Percentiles rank a stretch among this genome's conserved stretches.
Evolutionary conservation across 2,797 vertebrate species (phyloP).

Genomic region (Brotula barbata): DNA sequence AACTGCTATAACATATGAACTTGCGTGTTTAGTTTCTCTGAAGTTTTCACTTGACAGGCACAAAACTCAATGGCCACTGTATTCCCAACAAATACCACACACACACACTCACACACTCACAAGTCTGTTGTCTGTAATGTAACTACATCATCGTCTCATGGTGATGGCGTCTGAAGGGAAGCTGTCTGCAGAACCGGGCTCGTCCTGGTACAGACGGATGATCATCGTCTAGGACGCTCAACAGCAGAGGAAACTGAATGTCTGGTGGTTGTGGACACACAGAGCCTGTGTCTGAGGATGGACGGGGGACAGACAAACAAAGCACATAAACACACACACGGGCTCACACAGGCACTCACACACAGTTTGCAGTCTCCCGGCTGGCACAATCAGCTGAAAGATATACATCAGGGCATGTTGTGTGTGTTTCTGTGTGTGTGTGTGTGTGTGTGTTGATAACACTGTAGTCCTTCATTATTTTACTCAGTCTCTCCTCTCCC

Average conservation of each 20-base stretch:
- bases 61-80: no score
- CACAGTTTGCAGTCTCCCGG: slow-evolving; percentile 16
- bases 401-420: neutral
- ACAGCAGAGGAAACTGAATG: slow-evolving; percentile 62
- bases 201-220: slow-evolving; percentile 65
- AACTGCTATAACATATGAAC: neutral
- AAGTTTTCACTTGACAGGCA: no score
- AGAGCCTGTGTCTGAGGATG: slow-evolving; percentile 55
- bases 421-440: no score
- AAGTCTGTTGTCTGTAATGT: slow-evolving; percentile 12
- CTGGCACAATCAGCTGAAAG: slow-evolving; percentile 12
- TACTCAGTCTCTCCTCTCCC: no score
- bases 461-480: no score
- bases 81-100: neutral
- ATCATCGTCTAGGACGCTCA: slow-evolving; percentile 45
- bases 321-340: slow-evolving; percentile 23
- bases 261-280: slow-evolving; percentile 56
- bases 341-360: slow-evolving; percentile 18
- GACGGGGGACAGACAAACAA: slow-evolving; percentile 31
- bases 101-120: no score
- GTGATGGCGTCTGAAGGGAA: slow-evolving; percentile 67
- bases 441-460: slow-evolving; percentile 15
- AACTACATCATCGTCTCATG: slow-evolving; percentile 49
- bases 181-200: slow-evolving; percentile 54
- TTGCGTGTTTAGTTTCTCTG: no score